Evolutionary conservation across 2,797 vertebrate species (phyloP).

Genomic region (Pangasius krempfi): DNA sequence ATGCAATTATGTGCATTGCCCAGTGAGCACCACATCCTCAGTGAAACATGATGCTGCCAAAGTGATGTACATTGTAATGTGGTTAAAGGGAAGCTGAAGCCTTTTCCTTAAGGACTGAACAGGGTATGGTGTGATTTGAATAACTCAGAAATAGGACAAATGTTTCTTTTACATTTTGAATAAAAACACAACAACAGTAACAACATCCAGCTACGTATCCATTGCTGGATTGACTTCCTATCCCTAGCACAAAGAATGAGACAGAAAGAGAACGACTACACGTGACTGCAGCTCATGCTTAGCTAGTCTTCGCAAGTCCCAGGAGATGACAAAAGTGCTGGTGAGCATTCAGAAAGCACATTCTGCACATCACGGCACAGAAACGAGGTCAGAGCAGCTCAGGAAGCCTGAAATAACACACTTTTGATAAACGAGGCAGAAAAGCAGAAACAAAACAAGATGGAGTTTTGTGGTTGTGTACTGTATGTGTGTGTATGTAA

Average conservation of each 20-base stretch:
- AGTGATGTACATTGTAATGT: conserved; percentile 17
- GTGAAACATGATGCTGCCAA: conserved; percentile 8
- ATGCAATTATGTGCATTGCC: conserved; percentile 9
- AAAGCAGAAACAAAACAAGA: not conserved
- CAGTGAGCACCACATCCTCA: not conserved
- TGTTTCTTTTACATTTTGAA: not conserved
- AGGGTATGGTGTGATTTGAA: not conserved
- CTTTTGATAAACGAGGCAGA: conserved; percentile 45
- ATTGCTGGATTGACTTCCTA: not conserved
- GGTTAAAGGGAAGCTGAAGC: conserved; percentile 18
- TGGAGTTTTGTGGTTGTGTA: not conserved
- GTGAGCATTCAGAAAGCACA: conserved; percentile 26
- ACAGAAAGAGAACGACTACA: conserved; percentile 3
- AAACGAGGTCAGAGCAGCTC: conserved; percentile 32
- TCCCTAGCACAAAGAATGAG: not conserved
- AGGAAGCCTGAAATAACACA: conserved; percentile 31
- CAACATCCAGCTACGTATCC: not conserved
- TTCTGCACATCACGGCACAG: conserved; percentile 29
- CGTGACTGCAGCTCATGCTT: conserved; percentile 34
- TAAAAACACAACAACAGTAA: not conserved
- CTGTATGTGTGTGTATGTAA: not conserved
- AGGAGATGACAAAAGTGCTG: conserved; percentile 34
- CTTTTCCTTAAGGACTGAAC: not conserved
- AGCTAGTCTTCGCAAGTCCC: conserved; percentile 15
- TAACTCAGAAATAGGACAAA: not conserved